phyloP scores from a whole-genome alignment of 2,113 vertebrate species.

The Benthochromis sp. region DNA sequence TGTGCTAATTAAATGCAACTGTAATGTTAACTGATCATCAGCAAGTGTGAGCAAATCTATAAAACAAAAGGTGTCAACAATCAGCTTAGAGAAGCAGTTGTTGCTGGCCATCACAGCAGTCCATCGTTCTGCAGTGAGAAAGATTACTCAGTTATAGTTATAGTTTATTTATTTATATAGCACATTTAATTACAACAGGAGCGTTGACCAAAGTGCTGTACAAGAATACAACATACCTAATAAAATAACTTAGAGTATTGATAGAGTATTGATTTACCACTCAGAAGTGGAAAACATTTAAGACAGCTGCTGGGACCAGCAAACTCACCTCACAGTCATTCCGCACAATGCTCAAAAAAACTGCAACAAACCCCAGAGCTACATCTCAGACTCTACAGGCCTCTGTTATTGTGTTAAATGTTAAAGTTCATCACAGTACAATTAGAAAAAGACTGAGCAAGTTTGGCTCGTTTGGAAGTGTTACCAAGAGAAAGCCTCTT shows the following conservation, averaged over 20 bases:
- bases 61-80: neutral
- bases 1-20: neutral
- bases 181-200: neutral
- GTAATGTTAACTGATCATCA: neutral
- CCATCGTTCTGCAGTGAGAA: neutral
- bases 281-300: neutral
- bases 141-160: neutral
- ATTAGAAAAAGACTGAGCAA: neutral
- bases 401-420: neutral
- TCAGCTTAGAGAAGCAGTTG: neutral
- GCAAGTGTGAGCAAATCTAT: neutral
- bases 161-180: neutral
- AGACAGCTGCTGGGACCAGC: neutral
- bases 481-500: neutral
- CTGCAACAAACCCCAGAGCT: neutral
- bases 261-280: neutral
- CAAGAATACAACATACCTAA: neutral
- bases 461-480: neutral
- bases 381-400: neutral
- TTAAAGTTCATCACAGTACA: neutral
- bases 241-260: neutral
- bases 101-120: neutral
- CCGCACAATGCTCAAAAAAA: neutral
- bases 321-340: neutral
- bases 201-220: neutral